Evolutionary conservation across 2,888 invertebrate genomes (phyloP).

Genomic region (Stenoptilia bipunctidactyla): DNA sequence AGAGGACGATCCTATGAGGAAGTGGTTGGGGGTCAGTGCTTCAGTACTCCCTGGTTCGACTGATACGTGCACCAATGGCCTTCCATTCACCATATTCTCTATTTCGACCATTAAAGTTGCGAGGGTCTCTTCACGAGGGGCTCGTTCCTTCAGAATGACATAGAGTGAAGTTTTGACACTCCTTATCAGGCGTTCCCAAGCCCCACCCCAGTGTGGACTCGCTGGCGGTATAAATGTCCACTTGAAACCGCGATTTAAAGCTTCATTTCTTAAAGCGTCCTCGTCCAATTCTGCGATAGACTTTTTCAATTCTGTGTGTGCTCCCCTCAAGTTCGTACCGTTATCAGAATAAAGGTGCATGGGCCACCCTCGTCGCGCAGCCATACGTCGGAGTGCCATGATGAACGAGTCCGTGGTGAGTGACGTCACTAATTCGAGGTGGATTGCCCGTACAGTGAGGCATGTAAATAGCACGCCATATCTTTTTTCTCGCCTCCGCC

Average conservation of each 20-base stretch:
- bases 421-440: constrained; percentile 14
- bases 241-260: constrained; percentile 4
- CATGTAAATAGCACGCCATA: constrained; percentile 20
- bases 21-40: constrained; percentile 18
- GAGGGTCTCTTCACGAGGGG: constrained; percentile 7
- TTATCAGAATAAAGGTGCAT: constrained; percentile 10
- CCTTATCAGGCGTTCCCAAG: constrained; percentile 12
- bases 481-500: constrained; percentile 13
- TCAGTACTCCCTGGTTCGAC: constrained; percentile 16
- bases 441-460: constrained; percentile 15
- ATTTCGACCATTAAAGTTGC: constrained; percentile 5
- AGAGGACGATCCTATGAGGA: constrained; percentile 6
- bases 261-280: constrained; percentile 1
- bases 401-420: constrained; percentile 10
- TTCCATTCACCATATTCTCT: constrained; percentile 7
- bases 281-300: constrained; percentile 9
- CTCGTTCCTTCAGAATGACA: constrained; percentile 7
- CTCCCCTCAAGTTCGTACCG: constrained; percentile 16
- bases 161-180: constrained; percentile 9
- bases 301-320: constrained; percentile 12
- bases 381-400: constrained; percentile 14
- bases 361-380: constrained; percentile 15
- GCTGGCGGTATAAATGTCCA: constrained; percentile 11
- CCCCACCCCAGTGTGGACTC: constrained; percentile 11
- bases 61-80: constrained; percentile 19